These are phyloP conservation scores for Drosophila parthenogenetica DNA, from an alignment of 2,888 invertebrate species.

Conservation along the genomic window DNA sequence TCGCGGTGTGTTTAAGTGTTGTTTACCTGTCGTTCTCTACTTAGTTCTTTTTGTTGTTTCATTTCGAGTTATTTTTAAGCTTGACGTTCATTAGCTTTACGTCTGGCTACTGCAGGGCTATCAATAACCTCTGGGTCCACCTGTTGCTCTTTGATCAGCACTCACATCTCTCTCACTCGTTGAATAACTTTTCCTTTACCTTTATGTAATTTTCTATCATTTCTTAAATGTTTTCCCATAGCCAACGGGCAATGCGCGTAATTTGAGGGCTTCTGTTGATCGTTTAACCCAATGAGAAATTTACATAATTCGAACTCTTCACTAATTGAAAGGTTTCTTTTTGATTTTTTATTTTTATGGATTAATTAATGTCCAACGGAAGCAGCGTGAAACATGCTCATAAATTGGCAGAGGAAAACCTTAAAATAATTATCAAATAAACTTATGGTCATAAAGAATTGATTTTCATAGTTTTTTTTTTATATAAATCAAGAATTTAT, in stretches of 20 bases:
- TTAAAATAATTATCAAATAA: slow-evolving; percentile 21
- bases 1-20: slow-evolving; percentile 10
- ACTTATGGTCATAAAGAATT: neutral
- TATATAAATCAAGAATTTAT: too few species aligned
- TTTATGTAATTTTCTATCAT: slow-evolving; percentile 39
- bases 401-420: slow-evolving; percentile 9
- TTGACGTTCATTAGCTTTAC: slow-evolving; percentile 64
- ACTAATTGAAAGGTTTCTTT: slow-evolving; percentile 53
- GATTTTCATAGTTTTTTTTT: too few species aligned
- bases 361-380: slow-evolving; percentile 48
- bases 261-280: slow-evolving; percentile 30
- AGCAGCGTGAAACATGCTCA: slow-evolving; percentile 16
- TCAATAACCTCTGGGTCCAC: slow-evolving; percentile 44
- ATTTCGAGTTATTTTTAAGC: slow-evolving; percentile 54
- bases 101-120: slow-evolving; percentile 22
- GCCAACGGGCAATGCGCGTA: slow-evolving; percentile 10
- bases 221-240: slow-evolving; percentile 29
- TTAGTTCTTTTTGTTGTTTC: slow-evolving; percentile 7
- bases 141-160: slow-evolving; percentile 54
- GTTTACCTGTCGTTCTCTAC: slow-evolving; percentile 38
- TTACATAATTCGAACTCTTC: slow-evolving; percentile 42
- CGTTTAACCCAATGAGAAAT: slow-evolving; percentile 29
- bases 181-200: slow-evolving; percentile 12
- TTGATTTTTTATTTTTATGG: slow-evolving; percentile 12
- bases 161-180: slow-evolving; percentile 3